Percentiles rank a stretch among this genome's conserved stretches.
Conservation (phyloP, 2,888 invertebrate species). For the Tipula helvola region DNA sequence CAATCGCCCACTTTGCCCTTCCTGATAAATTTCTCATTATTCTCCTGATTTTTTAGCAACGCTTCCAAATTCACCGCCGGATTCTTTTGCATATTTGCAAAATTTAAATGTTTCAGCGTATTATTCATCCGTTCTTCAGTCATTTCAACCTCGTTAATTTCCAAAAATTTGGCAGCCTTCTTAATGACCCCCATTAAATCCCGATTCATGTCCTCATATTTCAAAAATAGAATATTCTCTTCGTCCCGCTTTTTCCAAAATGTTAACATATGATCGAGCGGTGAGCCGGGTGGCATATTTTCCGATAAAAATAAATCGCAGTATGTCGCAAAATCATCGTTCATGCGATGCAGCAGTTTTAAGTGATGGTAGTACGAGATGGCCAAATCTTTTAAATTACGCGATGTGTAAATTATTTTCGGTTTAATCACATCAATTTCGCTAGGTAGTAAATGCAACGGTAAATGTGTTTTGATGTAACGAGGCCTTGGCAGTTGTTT, state of each 20-base stretch:
- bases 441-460: conserved; percentile 56
- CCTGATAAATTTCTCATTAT: conserved; percentile 52
- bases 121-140: conserved; percentile 51
- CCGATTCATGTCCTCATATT: conserved; percentile 70
- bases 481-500: conserved; percentile 55
- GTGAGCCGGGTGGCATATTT: conserved; percentile 48
- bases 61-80: conserved; percentile 62
- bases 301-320: conserved; percentile 59
- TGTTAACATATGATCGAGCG: conserved; percentile 51
- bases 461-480: conserved; percentile 63
- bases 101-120: conserved; percentile 64
- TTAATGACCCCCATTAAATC: conserved; percentile 54
- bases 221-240: conserved; percentile 61
- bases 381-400: conserved; percentile 83
- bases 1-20: conserved; percentile 67
- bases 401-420: conserved; percentile 75
- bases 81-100: conserved; percentile 71
- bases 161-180: conserved; percentile 45
- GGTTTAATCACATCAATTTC: conserved; percentile 51
- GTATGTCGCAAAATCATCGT: conserved; percentile 59
- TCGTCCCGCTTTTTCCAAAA: conserved; percentile 61
- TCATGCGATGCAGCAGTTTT: conserved; percentile 51
- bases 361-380: conserved; percentile 83
- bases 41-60: conserved; percentile 38
- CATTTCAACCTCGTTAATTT: conserved; percentile 44